Base-by-base conservation (phyloP, 92 coral and sea anemone species). In the Bergia puertoricense region DNA sequence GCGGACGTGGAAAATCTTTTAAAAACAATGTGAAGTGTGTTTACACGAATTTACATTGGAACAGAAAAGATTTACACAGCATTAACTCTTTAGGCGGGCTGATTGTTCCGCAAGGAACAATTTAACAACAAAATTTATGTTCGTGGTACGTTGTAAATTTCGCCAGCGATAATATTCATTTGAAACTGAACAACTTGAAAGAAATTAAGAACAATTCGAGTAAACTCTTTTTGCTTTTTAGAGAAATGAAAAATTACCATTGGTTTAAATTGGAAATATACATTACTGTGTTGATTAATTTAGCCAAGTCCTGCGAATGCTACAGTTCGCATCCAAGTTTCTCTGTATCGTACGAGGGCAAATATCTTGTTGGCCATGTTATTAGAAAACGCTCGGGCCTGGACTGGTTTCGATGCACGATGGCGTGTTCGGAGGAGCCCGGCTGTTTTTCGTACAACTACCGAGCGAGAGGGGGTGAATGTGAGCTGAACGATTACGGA, bases 401-500 rank as follows among this genome's bases (percentile, higher is more conserved):
- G 9, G 82, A 78, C 66, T 78, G 82, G 82, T 78, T 78, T 22
- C 39, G 39, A 5, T 78, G 82, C 39, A n/a, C 59, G 15, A 78
- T 45, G 66, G 82, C 39, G 66, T 78, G 82, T 36, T 48, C 22
- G 82, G 38, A 48, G 41, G 82, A 78, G 59, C 41, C 82, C 11
- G 16, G 39, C 30, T 78, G 82, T 78, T 16, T 78, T 22, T 78
- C 82, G 5, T 78, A 78, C 39, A 78, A 78, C 48, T 78, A 78
- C 42, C 39, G 59, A 11, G 59, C 59, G 43, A 78, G 39, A 78
- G 59, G 82, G 23, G 82, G 82, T 15, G 82, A 78, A 5, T 78
- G 82, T 51, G 82, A 78, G 82, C 16, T 78, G 41, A 78, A 4
- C 15, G 82, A 78, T 23, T 66, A 48, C 82, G 82, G 82, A 36